Evolutionary conservation across 1,140 invertebrate genomes (phyloP).

Genomic region (Leptonema lineaticorne): DNA sequence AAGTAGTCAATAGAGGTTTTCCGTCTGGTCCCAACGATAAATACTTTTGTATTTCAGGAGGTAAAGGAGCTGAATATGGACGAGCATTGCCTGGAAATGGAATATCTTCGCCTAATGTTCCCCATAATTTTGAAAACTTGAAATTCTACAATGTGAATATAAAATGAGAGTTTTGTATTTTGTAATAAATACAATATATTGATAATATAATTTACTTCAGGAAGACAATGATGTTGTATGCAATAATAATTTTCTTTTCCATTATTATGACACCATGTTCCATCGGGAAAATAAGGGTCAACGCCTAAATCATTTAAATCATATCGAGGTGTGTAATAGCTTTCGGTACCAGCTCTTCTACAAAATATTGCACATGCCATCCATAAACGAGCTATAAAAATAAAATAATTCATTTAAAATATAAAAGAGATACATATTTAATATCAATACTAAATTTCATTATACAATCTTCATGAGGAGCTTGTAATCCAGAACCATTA

Average conservation of each 20-base stretch:
- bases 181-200: background rate
- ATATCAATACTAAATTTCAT: background rate
- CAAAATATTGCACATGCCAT: constrained; percentile 78
- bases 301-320: constrained; percentile 72
- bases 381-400: constrained; percentile 63
- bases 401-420: background rate
- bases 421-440: background rate
- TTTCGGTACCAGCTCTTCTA: constrained; percentile 60
- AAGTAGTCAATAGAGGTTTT: constrained; percentile 58
- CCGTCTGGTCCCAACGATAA: constrained; percentile 61
- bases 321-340: constrained; percentile 71
- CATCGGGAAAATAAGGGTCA: constrained; percentile 77
- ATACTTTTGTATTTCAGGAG: constrained; percentile 59
- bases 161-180: background rate
- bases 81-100: constrained; percentile 62
- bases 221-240: constrained; percentile 70
- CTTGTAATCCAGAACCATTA: constrained; percentile 65
- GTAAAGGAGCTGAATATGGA: constrained; percentile 47
- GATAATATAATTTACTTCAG: constrained; percentile 53
- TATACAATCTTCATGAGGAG: constrained; percentile 65
- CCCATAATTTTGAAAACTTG: constrained; percentile 58
- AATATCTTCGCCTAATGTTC: constrained; percentile 55
- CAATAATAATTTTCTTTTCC: constrained; percentile 67
- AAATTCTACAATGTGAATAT: constrained; percentile 53
- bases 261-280: constrained; percentile 76